Evolutionary conservation across 2,888 invertebrate genomes (phyloP), one percentile per base, ranked within the genome.

Genomic region (Serrognathus titanus): DNA sequence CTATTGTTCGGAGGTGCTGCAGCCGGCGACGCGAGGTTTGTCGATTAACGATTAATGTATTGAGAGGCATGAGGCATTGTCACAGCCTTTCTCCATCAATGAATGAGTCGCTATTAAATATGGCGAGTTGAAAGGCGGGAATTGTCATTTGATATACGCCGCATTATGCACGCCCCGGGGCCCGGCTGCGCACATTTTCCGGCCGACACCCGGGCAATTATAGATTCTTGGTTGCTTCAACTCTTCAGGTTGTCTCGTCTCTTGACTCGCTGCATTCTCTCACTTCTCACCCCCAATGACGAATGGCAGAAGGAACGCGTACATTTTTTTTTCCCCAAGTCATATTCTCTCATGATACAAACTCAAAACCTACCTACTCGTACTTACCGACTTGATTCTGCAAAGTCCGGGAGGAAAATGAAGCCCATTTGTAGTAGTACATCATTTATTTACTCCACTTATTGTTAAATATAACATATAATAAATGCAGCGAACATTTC

Each of bases 41-140:
- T 72, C 74, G 76, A 75, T 75, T 75, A 75, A 70, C 73, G 74
- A 74, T 75, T 75, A 74, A 75, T 74, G 73, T 74, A 72, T 72
- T 73, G 71, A 70, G 71, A 69, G 69, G 66, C 65, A 67, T 64
- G 63, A 64, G 60, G 67, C 66, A 65, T 70, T 70, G 70, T 68
- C 67, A 63, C 56, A 59, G 65, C 67, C 63, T 68, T 66, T 67
- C 67, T 65, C 62, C 65, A 66, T 68, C 69, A 71, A 70, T 72
- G 72, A 71, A 72, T 70, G 70, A 70, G 68, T 67, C 64, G 71
- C 72, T 71, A 72, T 73, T 74, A 74, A 73, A 74, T 74, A 73
- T 70, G 71, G 73, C 67, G 70, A 70, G 65, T 65, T 68, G 69
- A 70, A 72, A 72, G 66, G 69, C 69, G 63, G 71, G 69, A 70